Base-by-base conservation (phyloP, 1,140 invertebrate species). In the Brachionus asplanchnoidis region DNA sequence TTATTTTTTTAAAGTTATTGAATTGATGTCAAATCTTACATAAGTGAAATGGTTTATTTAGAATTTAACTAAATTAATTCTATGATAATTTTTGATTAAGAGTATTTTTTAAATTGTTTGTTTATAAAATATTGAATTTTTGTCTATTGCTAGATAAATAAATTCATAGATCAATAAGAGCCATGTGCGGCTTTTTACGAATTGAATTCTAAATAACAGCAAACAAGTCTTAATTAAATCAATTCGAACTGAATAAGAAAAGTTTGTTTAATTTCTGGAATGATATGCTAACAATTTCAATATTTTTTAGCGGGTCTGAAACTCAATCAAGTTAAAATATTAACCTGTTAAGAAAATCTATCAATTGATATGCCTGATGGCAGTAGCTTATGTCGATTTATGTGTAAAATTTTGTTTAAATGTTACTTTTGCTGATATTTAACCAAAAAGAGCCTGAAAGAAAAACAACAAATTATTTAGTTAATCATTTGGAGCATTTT, bases 281-380 rank as follows among this genome's bases (percentile, higher is more conserved):
- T 68, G 32, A 68, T 68, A 68, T 68, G 66, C 66, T 68, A 68
- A 68, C 32, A 68, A 68, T 68, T 40, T 68, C 32, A 32, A n/a
- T 32, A 32, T 14, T 60, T 20, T 60, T 60, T 60, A 11, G 53
- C 53, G 17, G 9, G 53, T 26, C 53, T 60, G 53, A 20, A 60
- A 60, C 26, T 60, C 53, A 60, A 60, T 60, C 53, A 60, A 26
- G 20, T 60, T 60, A 23, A 26, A 60, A 60, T 60, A 60, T 60
- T 60, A 60, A 60, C 53, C 53, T 60, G 53, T 60, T 60, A 9
- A 60, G 20, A 60, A 56, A 56, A n/a, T 20, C 17, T 20, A 56
- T 20, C n/a, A 8, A 26, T 60, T 60, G 53, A 60, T 60, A 60
- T 60, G 53, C 53, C 53, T 60, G 17, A 20, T 60, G 53, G 53